Evolutionary conservation across 1,140 invertebrate genomes (phyloP).

Genomic region (Cyrtorhinus lividipennis): DNA sequence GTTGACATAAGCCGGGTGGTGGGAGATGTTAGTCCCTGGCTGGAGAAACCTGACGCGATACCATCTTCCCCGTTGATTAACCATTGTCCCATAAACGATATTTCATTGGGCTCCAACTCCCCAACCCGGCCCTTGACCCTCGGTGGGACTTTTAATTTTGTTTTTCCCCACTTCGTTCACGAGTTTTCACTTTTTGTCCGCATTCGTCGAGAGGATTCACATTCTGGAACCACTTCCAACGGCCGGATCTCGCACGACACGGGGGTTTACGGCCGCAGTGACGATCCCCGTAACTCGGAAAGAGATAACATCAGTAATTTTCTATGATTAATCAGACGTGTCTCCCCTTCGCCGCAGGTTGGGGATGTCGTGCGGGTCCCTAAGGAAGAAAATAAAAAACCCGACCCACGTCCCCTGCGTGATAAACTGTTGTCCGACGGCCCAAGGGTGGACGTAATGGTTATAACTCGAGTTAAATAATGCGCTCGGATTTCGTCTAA

Average conservation of each 20-base stretch:
- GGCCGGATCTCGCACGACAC: no score
- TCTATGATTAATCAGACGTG: conserved; percentile 14
- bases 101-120: conserved; percentile 4
- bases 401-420: background rate
- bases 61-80: conserved; percentile 11
- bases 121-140: conserved; percentile 2
- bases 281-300: no score
- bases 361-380: background rate
- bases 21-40: background rate
- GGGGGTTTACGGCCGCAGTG: no score
- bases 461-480: background rate
- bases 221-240: no score
- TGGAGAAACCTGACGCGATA: conserved; percentile 7
- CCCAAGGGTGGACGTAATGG: background rate
- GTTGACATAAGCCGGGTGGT: conserved; percentile 11
- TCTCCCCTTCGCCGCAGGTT: background rate
- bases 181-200: no score
- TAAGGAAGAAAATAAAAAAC: background rate
- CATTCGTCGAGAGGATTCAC: no score
- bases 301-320: conserved; percentile 14
- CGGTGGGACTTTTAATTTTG: no score
- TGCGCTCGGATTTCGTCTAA: background rate
- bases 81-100: conserved; percentile 15
- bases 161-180: no score
- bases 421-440: background rate